Base-by-base conservation (phyloP, 1,140 invertebrate species). In the Phymastichus coffea region DNA sequence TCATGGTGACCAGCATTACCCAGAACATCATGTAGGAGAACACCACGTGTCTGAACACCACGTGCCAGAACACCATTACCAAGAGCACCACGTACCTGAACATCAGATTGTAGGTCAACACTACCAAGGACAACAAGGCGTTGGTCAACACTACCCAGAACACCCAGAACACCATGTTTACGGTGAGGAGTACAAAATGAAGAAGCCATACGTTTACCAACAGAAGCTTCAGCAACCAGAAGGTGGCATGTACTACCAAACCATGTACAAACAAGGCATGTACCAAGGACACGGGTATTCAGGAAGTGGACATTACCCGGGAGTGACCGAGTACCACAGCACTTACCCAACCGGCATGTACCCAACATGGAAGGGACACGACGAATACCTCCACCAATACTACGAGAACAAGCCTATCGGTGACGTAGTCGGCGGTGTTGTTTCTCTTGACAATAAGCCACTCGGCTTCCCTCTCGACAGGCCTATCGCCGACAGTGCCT, bases 401-500 rank as follows among this genome's bases (percentile, higher is more conserved):
- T 76, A 72, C 60, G 53, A 73, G n/a, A 67, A 60, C 52, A 65
- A 66, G 23, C 65, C 63, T 40, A 72, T 77, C 40, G 63, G 64
- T 43, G 49, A 71, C 7, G 64, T 76, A 2, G 76, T 78, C 22
- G 77, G 76, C 51, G 70, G 74, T 41, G 66, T 69, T 38, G 68
- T 79, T 51, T 75, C 74, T 14, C 69, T 78, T 1, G 77, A 79
- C 48, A 68, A 71, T 54, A 78, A 67, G 57, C 75, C 82, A 4
- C 73, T 83, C 53, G 82, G 82, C 17, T 83, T 74, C 64, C 82
- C 82, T 12, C 75, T 84, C 47, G 79, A 84, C 58, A 76, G 82
- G 66, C 78, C 76, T 2, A 66, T 80, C 49, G 65, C 68, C n/a
- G 40, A 66, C 6, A 72, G 75, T 22, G 72, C 70, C 1, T 71